Evolutionary conservation across 2,888 invertebrate genomes (phyloP), one percentile per base, ranked within the genome.

Genomic region (Idaea biselata): DNA sequence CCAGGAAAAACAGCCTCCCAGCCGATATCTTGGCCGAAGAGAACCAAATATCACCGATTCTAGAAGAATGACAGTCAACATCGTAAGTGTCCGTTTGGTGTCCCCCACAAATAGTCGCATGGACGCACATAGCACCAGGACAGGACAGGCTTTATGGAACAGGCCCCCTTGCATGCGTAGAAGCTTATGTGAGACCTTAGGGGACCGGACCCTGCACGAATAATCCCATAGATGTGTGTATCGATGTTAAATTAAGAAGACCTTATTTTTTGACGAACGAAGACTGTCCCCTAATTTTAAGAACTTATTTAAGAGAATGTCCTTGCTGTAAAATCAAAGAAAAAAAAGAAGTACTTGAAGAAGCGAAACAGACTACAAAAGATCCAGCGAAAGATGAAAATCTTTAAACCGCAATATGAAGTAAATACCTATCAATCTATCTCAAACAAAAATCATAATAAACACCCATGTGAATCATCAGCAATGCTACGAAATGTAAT

Each of bases 91-190:
- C 69, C 69, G 70, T 75, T 88, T 83, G 89, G 86, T 90, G 89
- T 90, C 82, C 87, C 86, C 87, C 73, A 89, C 89, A 82, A 25
- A 80, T 88, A 89, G 90, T 80, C 81, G 90, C 89, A 90, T 89
- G 89, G 89, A 87, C 68, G 88, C 89, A 90, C 89, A 74, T 82
- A 79, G 80, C 84, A 83, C 80, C 75, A 74, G 74, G 78, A 78
- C 79, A 81, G 77, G 79, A 87, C 83, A 81, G 88, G 88, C 89
- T 88, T 88, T 81, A 60, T 80, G 86, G 82, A 80, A 83, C 88
- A 88, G 88, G 83, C 84, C 88, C 87, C 87, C 88, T 86, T 90
- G 91, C 91, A 91, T 91, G 91, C 78, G 86, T 91, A 91, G 90
- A 81, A 82, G 91, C 90, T 90, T 90, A 77, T 90, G 89, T 89